Conservation (phyloP, 2,888 invertebrate species). For the Limulus polyphemus region DNA sequence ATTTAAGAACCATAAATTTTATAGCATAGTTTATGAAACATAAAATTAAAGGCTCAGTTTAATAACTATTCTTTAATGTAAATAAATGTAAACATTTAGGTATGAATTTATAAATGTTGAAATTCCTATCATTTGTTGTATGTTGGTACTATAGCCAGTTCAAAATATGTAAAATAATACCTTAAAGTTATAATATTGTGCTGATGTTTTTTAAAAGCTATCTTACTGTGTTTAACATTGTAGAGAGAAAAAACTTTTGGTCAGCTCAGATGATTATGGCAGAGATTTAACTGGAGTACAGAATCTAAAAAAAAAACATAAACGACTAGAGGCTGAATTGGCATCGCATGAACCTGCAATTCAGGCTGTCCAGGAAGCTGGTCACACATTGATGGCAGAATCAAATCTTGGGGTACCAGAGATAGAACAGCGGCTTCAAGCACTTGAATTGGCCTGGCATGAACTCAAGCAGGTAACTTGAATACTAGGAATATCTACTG, state of each 20-base stretch:
- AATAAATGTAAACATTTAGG: too few relatives aligned
- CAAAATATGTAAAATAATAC: too few relatives aligned
- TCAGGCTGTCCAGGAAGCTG: constrained; percentile 59
- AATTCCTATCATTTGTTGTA: too few relatives aligned
- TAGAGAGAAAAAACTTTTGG: constrained; percentile 90
- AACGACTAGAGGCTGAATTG: constrained; percentile 93
- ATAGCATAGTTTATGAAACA: too few relatives aligned
- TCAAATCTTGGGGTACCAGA: constrained; percentile 82
- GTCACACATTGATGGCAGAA: constrained; percentile 82
- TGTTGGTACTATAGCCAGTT: too few relatives aligned
- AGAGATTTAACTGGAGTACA: constrained; percentile 96
- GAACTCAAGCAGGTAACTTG: constrained; percentile 55
- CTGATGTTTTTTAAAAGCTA: too few relatives aligned
- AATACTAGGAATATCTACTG: too few relatives aligned
- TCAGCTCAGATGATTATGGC: constrained; percentile 95
- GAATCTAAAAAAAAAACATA: constrained; percentile 96
- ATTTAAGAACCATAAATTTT: too few relatives aligned
- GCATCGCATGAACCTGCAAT: constrained; percentile 96
- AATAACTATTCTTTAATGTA: too few relatives aligned
- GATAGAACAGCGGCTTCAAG: constrained; percentile 65
- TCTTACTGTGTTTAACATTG: constrained; percentile 6
- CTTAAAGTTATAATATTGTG: too few relatives aligned
- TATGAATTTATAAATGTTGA: too few relatives aligned
- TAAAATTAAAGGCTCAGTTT: too few relatives aligned
- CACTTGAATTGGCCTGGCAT: constrained; percentile 82